phyloP scores from a whole-genome alignment of 2,113 vertebrate species.

The Pseudorhombus dupliciocellatus region DNA sequence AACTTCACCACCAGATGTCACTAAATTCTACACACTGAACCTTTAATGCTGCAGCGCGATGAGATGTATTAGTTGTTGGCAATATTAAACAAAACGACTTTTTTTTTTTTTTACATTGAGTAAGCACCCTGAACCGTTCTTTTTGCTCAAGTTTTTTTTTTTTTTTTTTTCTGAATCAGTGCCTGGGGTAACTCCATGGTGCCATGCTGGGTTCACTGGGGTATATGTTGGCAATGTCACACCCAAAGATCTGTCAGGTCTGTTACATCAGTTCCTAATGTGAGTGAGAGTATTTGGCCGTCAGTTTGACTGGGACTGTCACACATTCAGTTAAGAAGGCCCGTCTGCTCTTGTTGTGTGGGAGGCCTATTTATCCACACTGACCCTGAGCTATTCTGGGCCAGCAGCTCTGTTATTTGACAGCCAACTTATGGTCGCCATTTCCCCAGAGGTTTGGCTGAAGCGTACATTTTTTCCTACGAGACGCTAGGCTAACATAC shows the following conservation, averaged over 20 bases:
- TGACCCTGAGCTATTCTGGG: conserved; percentile 65
- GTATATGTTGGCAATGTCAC: conserved; percentile 10
- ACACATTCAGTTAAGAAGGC: conserved; percentile 53
- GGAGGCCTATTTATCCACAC: conserved; percentile 61
- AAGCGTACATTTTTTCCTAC: conserved; percentile 62
- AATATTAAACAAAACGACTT: too few species aligned
- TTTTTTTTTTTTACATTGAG: too few species aligned
- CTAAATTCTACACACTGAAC: too few species aligned
- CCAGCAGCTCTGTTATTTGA: conserved; percentile 61
- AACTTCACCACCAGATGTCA: too few species aligned
- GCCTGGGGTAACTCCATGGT: too few species aligned
- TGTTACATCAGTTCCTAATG: conserved; percentile 44
- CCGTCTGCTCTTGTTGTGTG: conserved; percentile 56
- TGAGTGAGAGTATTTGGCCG: conserved; percentile 45
- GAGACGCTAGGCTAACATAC: conserved; percentile 49
- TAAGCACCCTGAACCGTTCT: too few species aligned
- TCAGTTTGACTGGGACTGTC: conserved; percentile 42
- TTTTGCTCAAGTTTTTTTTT: not conserved
- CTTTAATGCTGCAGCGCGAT: too few species aligned
- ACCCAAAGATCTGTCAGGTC: conserved; percentile 35
- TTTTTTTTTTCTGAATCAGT: too few species aligned
- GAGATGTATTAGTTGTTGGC: too few species aligned
- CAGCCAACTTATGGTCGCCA: conserved; percentile 71
- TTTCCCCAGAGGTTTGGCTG: conserved; percentile 64
- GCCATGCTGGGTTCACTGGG: not conserved